These are phyloP conservation scores for Nautilus pompilius DNA, from an alignment of 1,140 invertebrate species.

Conservation along the genomic window DNA sequence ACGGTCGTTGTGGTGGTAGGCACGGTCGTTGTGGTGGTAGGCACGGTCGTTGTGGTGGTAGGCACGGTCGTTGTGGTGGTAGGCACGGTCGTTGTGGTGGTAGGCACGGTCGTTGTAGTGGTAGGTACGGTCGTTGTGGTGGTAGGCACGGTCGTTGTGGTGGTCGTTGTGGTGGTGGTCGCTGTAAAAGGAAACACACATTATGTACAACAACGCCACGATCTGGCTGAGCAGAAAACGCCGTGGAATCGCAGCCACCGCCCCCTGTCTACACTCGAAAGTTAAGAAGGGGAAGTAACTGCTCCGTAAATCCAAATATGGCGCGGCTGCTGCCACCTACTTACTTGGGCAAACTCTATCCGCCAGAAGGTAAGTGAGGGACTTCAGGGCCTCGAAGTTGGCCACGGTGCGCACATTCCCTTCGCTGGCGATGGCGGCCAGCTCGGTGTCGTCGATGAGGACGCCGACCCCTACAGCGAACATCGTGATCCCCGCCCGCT, in stretches of 20 bases:
- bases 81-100: no score
- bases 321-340: background rate
- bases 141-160: background rate
- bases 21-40: background rate
- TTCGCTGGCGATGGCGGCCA: slow-evolving; percentile 18
- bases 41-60: no score
- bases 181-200: background rate
- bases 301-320: background rate
- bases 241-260: background rate
- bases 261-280: background rate
- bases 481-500: slow-evolving; percentile 17
- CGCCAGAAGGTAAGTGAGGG: background rate
- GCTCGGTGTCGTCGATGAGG: slow-evolving; percentile 11
- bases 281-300: background rate
- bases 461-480: slow-evolving; percentile 30
- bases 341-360: background rate
- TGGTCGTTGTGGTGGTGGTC: background rate
- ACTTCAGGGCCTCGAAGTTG: slow-evolving; percentile 17
- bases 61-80: background rate
- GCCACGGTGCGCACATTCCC: slow-evolving; percentile 14
- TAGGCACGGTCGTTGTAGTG: background rate
- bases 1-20: background rate
- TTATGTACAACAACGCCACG: background rate
- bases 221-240: background rate
- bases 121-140: background rate